Percentiles rank a stretch among this genome's conserved stretches.
Evolutionary conservation across 1,140 invertebrate species (phyloP).

Genomic region (Scaptomyza montana): DNA sequence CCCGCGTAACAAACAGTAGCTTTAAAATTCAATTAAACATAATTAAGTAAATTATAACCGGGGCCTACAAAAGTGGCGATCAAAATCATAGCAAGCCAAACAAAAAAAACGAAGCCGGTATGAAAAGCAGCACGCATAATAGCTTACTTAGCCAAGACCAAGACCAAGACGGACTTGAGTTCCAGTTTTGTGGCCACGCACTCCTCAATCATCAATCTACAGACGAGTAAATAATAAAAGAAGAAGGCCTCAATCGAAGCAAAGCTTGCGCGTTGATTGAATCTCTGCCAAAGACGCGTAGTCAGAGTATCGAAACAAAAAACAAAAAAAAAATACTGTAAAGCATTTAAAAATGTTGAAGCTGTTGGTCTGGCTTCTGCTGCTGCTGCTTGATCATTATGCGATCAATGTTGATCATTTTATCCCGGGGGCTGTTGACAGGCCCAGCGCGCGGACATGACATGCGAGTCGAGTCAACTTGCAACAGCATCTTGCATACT

Average conservation of each 20-base stretch:
- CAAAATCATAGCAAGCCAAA: constrained; percentile 62
- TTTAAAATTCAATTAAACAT: constrained; percentile 80
- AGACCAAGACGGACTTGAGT: constrained; percentile 11
- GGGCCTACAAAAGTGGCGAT: constrained; percentile 48
- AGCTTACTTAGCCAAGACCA: constrained; percentile 73
- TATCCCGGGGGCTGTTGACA: constrained; percentile 83
- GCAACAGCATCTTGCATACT: constrained; percentile 18
- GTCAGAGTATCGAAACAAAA: neutral
- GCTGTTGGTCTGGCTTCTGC: constrained; percentile 20
- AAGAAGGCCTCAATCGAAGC: constrained; percentile 19
- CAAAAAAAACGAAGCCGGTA: neutral
- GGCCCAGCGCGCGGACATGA: constrained; percentile 83
- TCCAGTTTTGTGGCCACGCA: constrained; percentile 7
- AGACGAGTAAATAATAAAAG: constrained; percentile 12
- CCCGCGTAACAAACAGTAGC: constrained; percentile 59
- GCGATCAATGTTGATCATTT: constrained; percentile 84
- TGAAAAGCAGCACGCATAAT: constrained; percentile 72
- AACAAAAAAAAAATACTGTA: constrained; percentile 14
- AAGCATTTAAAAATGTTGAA: constrained; percentile 69
- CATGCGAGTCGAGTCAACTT: constrained; percentile 66
- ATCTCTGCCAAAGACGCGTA: constrained; percentile 32
- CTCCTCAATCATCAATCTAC: constrained; percentile 72
- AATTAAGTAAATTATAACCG: constrained; percentile 81
- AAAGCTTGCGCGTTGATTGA: constrained; percentile 39
- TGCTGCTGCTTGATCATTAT: constrained; percentile 75